Evolutionary conservation across 1,140 invertebrate genomes (phyloP).

Genomic region (Drosophila hydei): DNA sequence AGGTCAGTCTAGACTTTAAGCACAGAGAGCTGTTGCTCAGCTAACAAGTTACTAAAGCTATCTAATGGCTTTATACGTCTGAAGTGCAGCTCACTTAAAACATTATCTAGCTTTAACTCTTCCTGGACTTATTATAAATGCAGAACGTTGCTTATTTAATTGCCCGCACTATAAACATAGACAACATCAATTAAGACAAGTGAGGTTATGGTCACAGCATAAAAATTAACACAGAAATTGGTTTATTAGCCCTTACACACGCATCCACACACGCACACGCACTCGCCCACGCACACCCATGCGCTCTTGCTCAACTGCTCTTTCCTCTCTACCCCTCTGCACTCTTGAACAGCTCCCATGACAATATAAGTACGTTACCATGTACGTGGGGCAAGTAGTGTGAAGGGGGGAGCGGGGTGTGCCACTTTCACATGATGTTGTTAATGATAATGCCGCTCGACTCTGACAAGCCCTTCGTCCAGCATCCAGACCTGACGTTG

Average conservation of each 20-base stretch:
- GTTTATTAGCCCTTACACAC: slow-evolving; percentile 52
- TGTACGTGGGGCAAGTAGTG: background rate
- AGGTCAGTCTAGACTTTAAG: no score
- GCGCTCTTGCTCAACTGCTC: background rate
- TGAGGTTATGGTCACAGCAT: slow-evolving; percentile 64
- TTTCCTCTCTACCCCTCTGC: background rate
- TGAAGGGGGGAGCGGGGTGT: background rate
- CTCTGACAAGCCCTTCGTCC: slow-evolving; percentile 25
- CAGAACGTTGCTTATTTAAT: slow-evolving; percentile 32
- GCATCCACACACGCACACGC: background rate
- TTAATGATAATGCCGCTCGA: slow-evolving; percentile 69
- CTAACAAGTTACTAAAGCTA: no score
- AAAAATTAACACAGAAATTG: slow-evolving; percentile 74
- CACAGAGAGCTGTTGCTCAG: no score
- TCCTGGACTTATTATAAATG: background rate
- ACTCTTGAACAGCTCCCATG: no score
- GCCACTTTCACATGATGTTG: slow-evolving; percentile 64
- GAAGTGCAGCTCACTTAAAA: no score
- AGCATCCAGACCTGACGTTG: slow-evolving; percentile 54
- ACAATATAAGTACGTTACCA: slow-evolving; percentile 52
- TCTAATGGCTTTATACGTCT: no score
- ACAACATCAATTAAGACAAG: slow-evolving; percentile 63
- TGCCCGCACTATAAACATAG: slow-evolving; percentile 53
- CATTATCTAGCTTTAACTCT: background rate
- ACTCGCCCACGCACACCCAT: background rate